Evolutionary conservation across 2,888 invertebrate genomes (phyloP), one percentile per base, ranked within the genome.

Genomic region (Hemithea aestivaria): DNA sequence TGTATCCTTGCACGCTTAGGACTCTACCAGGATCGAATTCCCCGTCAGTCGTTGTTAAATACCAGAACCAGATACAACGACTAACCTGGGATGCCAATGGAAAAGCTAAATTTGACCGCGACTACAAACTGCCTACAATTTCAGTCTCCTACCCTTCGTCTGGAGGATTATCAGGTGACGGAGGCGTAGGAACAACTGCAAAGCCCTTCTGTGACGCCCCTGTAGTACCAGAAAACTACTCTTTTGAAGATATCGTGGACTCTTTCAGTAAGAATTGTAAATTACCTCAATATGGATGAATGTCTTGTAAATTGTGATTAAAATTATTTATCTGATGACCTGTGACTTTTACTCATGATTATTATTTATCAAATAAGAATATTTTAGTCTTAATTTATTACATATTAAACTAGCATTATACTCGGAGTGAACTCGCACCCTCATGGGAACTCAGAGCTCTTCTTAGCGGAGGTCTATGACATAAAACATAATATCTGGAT

Each of bases 1-100:
- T 40, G 31, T 57, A 63, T n/a, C 39, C 54, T 2, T 75, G 76
- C 36, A 54, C 45, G 4, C 57, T 63, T 2, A 61, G 65, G 43
- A 58, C 60, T 6, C 38, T 74, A 23, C 54, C 61, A 32, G 58
- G 52, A 0, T 58, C 50, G 0, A 66, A 73, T 0, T 68, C 67
- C n/a, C 73, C 73, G 1, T 73, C 72, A 0, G 64, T 71, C 0
- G 45, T 76, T 2, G 59, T 74, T 20, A 62, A 51, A 31, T 73
- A 64, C 63, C 55, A 58, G 3, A 53, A 57, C 16, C 48, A 61
- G 28, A 28, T 63, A 1, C 57, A 58, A n/a, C 59, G 57, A 29
- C 38, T 67, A 8, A 63, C 64, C 1, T 66, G 65, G 64, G 48
- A 53, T 32, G 35, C 45, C 0, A 35, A 46, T 3, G 59, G 58